Percentiles rank a stretch among this genome's conserved stretches.
phyloP scores from a whole-genome alignment of 2,888 invertebrate genomes.

The Drosophila acutilabella region DNA sequence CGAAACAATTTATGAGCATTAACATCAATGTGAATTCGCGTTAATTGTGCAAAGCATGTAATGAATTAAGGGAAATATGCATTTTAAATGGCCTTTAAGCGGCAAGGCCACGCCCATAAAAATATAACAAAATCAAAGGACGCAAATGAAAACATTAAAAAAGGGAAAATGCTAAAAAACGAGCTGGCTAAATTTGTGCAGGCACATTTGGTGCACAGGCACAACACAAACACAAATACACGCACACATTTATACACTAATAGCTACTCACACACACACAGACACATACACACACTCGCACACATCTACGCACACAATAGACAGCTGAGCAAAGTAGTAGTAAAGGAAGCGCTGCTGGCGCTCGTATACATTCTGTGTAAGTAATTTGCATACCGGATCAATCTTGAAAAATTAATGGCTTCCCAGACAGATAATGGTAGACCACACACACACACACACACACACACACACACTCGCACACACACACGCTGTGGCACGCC shows the following conservation, averaged over 20 bases:
- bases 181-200: constrained; percentile 41
- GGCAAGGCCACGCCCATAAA: constrained; percentile 49
- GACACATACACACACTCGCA: constrained; percentile 6
- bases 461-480: constrained; percentile 27
- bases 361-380: constrained; percentile 74
- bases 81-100: constrained; percentile 31
- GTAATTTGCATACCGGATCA: constrained; percentile 84
- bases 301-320: constrained; percentile 48
- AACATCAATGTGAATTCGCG: constrained; percentile 49
- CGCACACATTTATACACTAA: constrained; percentile 19
- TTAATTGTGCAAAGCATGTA: constrained; percentile 32
- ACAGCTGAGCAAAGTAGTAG: constrained; percentile 57
- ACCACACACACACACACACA: constrained; percentile 62
- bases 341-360: constrained; percentile 66
- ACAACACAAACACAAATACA: constrained; percentile 1
- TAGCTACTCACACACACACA: constrained; percentile 10
- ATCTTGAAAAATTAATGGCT: constrained; percentile 84
- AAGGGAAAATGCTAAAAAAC: constrained; percentile 42
- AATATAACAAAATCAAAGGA: constrained; percentile 35
- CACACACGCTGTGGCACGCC: constrained; percentile 51
- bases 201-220: constrained; percentile 47
- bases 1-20: constrained; percentile 59
- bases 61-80: constrained; percentile 3
- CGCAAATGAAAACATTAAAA: constrained; percentile 14
- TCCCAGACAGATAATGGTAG: constrained; percentile 83